Evolutionary conservation across 2,113 vertebrate species (phyloP), one percentile per base, ranked within the genome.

Genomic region (Melanerpes formicivorus): DNA sequence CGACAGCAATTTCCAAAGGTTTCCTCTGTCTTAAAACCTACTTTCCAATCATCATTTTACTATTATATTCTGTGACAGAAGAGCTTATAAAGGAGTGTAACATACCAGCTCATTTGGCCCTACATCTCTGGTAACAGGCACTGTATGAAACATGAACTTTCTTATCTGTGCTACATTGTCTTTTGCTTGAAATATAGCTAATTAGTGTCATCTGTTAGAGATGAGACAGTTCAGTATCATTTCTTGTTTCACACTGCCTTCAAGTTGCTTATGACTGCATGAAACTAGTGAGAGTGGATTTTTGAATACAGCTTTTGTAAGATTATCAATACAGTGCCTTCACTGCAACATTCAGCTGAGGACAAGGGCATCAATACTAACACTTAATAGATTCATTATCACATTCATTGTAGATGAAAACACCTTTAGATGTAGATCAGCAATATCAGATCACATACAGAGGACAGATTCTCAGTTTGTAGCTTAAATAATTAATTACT

Each of bases 1-100:
- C 87, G 55, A 59, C 87, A 94, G 87, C 76, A 87, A 54, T 86
- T 92, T 86, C 58, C 76, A 88, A 66, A 77, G 93, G 81, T 87
- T 93, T 97, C 76, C 72, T 97, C 90, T 52, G 50, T 89, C 70
- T 97, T 97, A 93, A 96, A 97, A 97, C 95, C 96, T 97, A 96
- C 84, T 97, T 97, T 95, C 95, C 80, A 88, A 92, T 34, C n/a
- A 93, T 80, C 44, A 86, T 94, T 93, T 97, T 95, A 95, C 90
- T 89, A 72, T 93, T 94, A 96, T 76, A 94, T 95, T 93, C 90
- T 90, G 74, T 92, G 90, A 93, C 74, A 94, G 76, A 97, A 95
- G 26, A 92, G 73, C 94, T 97, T 95, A 80, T 64, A 88, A 84
- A 96, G 40, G 85, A 96, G 50, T 18, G 46, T 91, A 97, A 93